Evolutionary conservation across 1,140 invertebrate genomes (phyloP).

Genomic region (Drosophila bocqueti): DNA sequence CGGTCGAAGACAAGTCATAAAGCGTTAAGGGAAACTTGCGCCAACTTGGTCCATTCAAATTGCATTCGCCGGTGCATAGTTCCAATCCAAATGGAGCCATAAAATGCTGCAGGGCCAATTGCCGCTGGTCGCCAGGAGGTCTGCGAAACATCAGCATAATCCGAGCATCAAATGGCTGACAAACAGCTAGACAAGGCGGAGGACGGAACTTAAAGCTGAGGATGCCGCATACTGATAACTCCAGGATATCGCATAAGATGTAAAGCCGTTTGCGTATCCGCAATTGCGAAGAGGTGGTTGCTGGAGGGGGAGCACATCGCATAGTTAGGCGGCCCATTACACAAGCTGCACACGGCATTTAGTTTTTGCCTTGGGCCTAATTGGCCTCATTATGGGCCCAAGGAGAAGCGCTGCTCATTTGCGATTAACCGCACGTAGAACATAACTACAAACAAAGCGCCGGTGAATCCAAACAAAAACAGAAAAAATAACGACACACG

Average conservation of each 20-base stretch:
- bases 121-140: conserved; percentile 45
- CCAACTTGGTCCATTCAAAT: conserved; percentile 32
- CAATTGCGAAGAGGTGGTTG: conserved; percentile 1
- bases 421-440: conserved; percentile 76
- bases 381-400: conserved; percentile 72
- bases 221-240: conserved; percentile 8
- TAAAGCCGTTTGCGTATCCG: conserved; percentile 24
- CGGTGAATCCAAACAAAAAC: conserved; percentile 23
- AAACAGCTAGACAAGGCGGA: conserved; percentile 24
- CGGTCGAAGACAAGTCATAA: conserved; percentile 35
- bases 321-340: conserved; percentile 72
- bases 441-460: conserved; percentile 61
- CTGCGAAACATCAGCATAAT: conserved; percentile 48
- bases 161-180: conserved; percentile 41
- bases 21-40: conserved; percentile 16
- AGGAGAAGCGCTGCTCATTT: conserved; percentile 68
- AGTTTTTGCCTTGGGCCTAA: conserved; percentile 73
- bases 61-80: conserved; percentile 34
- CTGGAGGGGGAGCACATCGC: neutral
- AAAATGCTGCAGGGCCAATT: conserved; percentile 48
- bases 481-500: conserved; percentile 11
- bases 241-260: conserved; percentile 32
- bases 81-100: conserved; percentile 45
- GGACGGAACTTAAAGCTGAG: conserved; percentile 36
- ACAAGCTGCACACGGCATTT: conserved; percentile 74